Conservation (phyloP, 1,140 invertebrate species). For the Chrysomallon squamiferum region DNA sequence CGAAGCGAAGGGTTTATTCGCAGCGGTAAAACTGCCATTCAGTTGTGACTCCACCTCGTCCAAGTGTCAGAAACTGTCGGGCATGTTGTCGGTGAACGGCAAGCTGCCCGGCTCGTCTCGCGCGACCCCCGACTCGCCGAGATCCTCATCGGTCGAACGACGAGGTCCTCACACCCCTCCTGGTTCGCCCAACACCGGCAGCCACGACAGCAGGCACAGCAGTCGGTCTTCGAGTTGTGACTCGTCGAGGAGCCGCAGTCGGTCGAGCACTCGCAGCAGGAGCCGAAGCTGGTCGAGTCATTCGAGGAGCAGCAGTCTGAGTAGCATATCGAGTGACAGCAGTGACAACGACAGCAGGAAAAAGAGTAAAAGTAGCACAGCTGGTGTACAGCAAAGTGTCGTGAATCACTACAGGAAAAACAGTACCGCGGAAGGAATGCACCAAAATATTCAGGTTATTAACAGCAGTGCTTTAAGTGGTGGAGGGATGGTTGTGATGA, state of each 20-base stretch:
- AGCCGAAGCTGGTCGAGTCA: conserved; percentile 20
- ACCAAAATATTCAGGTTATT: conserved; percentile 3
- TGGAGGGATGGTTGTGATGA: conserved; percentile 9
- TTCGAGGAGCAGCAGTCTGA: conserved; percentile 13
- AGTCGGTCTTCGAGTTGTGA: conserved; percentile 20
- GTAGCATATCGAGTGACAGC: neutral
- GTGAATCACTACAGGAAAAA: neutral
- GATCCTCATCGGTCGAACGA: conserved; percentile 8
- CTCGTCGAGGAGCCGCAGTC: conserved; percentile 21
- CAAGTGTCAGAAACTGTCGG: neutral
- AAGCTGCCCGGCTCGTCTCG: neutral
- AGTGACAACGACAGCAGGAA: conserved; percentile 3
- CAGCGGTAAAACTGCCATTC: neutral
- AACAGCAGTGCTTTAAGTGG: conserved; percentile 13
- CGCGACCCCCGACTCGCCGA: conserved; percentile 23
- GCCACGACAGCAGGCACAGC: conserved; percentile 5
- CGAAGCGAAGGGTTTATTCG: conserved; percentile 11
- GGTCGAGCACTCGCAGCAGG: conserved; percentile 20
- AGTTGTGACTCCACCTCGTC: neutral
- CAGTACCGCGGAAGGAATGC: neutral
- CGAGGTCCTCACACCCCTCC: conserved; percentile 28
- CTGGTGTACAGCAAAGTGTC: neutral
- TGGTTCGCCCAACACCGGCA: conserved; percentile 16
- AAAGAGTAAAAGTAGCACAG: neutral
- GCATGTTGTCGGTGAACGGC: neutral